phyloP scores from a whole-genome alignment of 64 coral and sea anemone species.

The Dendronephthya gigantea region DNA sequence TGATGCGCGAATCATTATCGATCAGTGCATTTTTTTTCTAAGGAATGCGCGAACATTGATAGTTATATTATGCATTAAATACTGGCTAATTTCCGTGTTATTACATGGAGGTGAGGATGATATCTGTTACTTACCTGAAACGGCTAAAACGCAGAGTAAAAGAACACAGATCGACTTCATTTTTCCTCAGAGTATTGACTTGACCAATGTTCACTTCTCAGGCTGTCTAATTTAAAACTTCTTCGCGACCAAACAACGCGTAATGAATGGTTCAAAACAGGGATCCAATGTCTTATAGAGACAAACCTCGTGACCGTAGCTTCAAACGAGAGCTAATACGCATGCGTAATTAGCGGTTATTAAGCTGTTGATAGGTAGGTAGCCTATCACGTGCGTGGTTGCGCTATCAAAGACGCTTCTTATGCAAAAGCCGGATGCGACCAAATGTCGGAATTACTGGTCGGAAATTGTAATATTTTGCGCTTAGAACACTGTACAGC shows the following conservation, averaged over 20 bases:
- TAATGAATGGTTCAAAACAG: background rate
- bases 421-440: background rate
- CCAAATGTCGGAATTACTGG: background rate
- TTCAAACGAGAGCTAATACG: background rate
- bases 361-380: background rate
- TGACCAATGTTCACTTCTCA: background rate
- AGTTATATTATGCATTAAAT: too few species aligned
- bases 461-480: too few species aligned
- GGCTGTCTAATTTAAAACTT: background rate
- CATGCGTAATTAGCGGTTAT: background rate
- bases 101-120: too few species aligned
- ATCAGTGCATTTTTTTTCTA: too few species aligned
- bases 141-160: background rate
- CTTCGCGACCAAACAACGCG: background rate
- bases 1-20: too few species aligned
- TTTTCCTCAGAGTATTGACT: background rate
- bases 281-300: background rate
- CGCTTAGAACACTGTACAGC: too few species aligned
- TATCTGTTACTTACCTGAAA: background rate
- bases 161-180: background rate
- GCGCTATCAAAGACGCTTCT: background rate
- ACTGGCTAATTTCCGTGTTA: too few species aligned
- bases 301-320: background rate
- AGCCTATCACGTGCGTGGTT: background rate
- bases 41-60: too few species aligned